Percentiles rank a stretch among this genome's conserved stretches.
Evolutionary conservation across 2,113 vertebrate species (phyloP).

Genomic region (Tragelaphus imberbis): DNA sequence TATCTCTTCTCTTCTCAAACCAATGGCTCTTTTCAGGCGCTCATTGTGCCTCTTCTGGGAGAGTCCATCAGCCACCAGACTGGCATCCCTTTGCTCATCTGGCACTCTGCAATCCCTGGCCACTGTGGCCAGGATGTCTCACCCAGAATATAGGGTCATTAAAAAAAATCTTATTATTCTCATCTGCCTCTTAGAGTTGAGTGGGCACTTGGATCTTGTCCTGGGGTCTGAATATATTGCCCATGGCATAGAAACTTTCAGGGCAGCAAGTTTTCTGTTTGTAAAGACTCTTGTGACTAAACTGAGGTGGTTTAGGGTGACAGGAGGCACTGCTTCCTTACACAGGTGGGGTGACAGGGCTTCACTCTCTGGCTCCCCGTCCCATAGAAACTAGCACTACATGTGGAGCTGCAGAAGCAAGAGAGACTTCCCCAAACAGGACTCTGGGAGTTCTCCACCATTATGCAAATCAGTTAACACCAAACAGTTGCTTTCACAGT

Average conservation of each 20-base stretch:
- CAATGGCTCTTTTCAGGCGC: neutral
- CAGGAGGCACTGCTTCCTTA: neutral
- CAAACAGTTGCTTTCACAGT: conserved; percentile 58
- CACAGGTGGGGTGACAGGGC: neutral
- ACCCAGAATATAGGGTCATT: neutral
- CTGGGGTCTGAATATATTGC: neutral
- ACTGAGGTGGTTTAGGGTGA: neutral
- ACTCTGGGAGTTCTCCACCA: conserved; percentile 28
- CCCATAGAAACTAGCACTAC: neutral
- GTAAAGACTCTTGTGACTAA: neutral
- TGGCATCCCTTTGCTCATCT: neutral
- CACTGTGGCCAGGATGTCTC: neutral
- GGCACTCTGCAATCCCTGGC: too few species aligned
- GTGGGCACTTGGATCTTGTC: neutral
- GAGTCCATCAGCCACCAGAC: neutral
- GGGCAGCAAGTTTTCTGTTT: neutral
- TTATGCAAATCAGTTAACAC: conserved; percentile 58
- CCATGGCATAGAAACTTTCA: neutral
- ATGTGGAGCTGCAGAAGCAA: neutral
- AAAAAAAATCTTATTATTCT: neutral
- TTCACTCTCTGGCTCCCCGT: neutral
- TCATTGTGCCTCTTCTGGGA: neutral
- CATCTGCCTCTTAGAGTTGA: neutral
- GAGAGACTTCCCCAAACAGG: conserved; percentile 13
- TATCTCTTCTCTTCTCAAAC: neutral